Percentiles rank a stretch among this genome's conserved stretches.
Conservation (phyloP, 2,888 invertebrate genomes). For the Clepsis dumicolana region DNA sequence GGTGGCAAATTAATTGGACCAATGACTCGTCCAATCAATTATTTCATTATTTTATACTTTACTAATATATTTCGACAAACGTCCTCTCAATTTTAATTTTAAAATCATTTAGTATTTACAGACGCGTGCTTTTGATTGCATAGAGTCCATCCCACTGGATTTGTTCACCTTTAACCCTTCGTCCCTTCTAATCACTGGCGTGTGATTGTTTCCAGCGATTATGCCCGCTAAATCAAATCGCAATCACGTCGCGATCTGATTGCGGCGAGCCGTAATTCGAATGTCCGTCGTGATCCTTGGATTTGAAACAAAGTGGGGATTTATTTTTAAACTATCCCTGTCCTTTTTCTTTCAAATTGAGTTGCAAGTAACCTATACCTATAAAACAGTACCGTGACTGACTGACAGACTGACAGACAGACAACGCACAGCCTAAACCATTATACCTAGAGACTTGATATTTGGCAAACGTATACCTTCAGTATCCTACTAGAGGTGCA, state of each 20-base stretch:
- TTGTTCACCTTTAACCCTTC: conserved; percentile 21
- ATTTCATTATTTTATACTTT: too few relatives aligned
- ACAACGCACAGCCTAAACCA: too few relatives aligned
- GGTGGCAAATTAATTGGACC: too few relatives aligned
- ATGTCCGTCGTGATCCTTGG: conserved; percentile 22
- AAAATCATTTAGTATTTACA: conserved; percentile 7
- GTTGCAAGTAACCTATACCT: too few relatives aligned
- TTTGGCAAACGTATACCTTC: too few relatives aligned
- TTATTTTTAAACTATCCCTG: conserved; percentile 6
- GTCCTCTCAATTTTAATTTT: not conserved
- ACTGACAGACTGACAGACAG: too few relatives aligned
- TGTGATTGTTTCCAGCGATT: conserved; percentile 57
- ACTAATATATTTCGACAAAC: too few relatives aligned
- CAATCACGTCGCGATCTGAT: conserved; percentile 55
- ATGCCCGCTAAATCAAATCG: conserved; percentile 57
- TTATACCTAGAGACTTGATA: too few relatives aligned
- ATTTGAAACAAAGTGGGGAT: conserved; percentile 2
- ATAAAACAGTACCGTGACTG: too few relatives aligned
- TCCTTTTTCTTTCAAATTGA: too few relatives aligned
- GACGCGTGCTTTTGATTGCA: not conserved
- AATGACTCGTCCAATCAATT: too few relatives aligned
- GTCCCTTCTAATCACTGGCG: conserved; percentile 35
- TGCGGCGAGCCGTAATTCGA: conserved; percentile 49
- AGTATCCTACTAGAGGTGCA: too few relatives aligned
- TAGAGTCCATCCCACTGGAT: conserved; percentile 2